Percentiles rank a stretch among this genome's conserved stretches.
These are phyloP conservation scores for Ceratosolen fusciceps DNA, from an alignment of 1,140 invertebrate genomes.

Conservation along the genomic window DNA sequence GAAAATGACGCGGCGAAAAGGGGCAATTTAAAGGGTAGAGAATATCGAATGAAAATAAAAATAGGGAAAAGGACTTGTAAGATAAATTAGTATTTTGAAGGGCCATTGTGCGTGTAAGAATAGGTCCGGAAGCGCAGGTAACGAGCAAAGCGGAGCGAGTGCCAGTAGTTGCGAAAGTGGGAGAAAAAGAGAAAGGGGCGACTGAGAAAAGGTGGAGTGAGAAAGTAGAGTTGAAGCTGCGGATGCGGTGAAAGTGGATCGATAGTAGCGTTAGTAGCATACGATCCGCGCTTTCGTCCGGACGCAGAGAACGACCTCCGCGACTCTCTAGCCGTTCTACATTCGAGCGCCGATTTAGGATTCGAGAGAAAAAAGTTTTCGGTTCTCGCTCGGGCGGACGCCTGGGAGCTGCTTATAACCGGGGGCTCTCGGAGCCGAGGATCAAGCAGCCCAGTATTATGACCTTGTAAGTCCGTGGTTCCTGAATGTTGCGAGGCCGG, in stretches of 20 bases:
- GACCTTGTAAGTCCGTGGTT: background rate
- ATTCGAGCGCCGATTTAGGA: background rate
- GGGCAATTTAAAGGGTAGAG: too few relatives aligned
- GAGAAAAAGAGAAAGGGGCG: slow-evolving; percentile 44
- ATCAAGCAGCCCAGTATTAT: background rate
- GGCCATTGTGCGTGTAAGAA: too few relatives aligned
- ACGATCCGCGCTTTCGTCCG: slow-evolving; percentile 50
- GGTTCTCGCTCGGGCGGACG: background rate
- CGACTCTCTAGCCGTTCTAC: background rate
- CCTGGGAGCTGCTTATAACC: background rate
- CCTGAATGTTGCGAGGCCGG: background rate
- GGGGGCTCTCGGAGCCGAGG: background rate
- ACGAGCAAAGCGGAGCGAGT: background rate
- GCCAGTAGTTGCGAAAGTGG: background rate
- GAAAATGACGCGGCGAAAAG: too few relatives aligned
- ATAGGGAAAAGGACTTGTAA: too few relatives aligned
- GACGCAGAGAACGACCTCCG: slow-evolving; percentile 12
- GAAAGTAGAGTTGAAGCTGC: slow-evolving; percentile 51
- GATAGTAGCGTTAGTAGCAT: slow-evolving; percentile 57
- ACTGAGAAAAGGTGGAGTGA: slow-evolving; percentile 45
- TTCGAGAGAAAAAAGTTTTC: background rate
- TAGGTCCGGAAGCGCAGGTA: too few relatives aligned
- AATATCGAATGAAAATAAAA: too few relatives aligned
- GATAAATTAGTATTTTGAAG: too few relatives aligned
- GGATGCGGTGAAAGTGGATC: slow-evolving; percentile 67